phyloP scores from a whole-genome alignment of 1,140 invertebrate species.

The Drosophila serrata region DNA sequence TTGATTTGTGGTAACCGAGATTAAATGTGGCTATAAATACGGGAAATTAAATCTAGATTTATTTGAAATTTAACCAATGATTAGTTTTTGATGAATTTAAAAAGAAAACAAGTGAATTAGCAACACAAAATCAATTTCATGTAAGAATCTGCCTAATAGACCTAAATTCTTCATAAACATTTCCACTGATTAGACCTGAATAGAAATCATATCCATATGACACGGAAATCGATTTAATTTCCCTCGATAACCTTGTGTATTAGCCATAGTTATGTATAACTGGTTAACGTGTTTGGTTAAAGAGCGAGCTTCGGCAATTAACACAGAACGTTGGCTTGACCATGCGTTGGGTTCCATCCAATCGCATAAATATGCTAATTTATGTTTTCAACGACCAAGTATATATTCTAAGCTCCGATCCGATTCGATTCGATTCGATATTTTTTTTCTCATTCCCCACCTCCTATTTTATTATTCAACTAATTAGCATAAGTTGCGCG shows the following conservation, averaged over 20 bases:
- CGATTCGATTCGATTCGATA: neutral
- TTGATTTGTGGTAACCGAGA: constrained; percentile 34
- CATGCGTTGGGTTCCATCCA: too few species aligned
- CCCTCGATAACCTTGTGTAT: constrained; percentile 21
- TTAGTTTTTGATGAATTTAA: neutral
- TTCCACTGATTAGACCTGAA: constrained; percentile 9
- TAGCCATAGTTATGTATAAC: constrained; percentile 19
- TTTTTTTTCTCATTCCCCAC: neutral
- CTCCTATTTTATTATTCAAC: constrained; percentile 23
- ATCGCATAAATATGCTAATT: constrained; percentile 44
- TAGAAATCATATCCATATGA: constrained; percentile 10
- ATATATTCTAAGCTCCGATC: constrained; percentile 7
- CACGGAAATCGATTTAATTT: constrained; percentile 30
- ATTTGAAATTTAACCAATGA: neutral
- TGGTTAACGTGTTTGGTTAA: constrained; percentile 21
- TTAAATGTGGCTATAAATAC: neutral
- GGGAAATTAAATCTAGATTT: constrained; percentile 8
- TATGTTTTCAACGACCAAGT: constrained; percentile 21
- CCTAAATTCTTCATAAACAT: neutral
- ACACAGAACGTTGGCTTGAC: constrained; percentile 23
- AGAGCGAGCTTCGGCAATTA: constrained; percentile 19
- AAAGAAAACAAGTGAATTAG: neutral
- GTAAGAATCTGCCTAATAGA: neutral
- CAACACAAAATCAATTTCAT: neutral
- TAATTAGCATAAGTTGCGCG: constrained; percentile 33